Evolutionary conservation across 2,797 vertebrate species (phyloP).

Genomic region (Heterohyrax brucei): DNA sequence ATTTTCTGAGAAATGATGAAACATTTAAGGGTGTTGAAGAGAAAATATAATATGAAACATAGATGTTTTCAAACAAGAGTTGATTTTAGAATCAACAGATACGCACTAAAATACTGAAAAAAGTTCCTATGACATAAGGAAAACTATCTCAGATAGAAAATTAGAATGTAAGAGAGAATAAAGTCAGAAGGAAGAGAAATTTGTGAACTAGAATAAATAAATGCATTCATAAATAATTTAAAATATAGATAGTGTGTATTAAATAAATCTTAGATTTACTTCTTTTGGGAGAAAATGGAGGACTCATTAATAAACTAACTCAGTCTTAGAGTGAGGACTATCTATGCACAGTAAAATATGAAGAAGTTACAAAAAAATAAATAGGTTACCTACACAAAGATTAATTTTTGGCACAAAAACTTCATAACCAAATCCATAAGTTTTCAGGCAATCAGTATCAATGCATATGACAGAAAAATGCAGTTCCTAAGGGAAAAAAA

Average conservation of each 20-base stretch:
- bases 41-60: not conserved
- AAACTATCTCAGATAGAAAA: slow-evolving; percentile 4
- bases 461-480: not conserved
- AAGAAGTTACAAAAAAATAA: not conserved
- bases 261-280: not conserved
- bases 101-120: not conserved
- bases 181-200: not conserved
- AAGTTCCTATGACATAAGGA: not conserved
- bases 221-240: not conserved
- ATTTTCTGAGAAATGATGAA: not conserved
- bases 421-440: not conserved
- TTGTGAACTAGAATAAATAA: not conserved
- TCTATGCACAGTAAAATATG: not conserved
- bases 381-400: not conserved
- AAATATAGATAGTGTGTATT: not conserved
- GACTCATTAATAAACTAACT: not conserved
- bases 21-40: not conserved
- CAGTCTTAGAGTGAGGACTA: not conserved
- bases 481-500: not conserved
- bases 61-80: not conserved
- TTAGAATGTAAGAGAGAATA: not conserved
- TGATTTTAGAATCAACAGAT: not conserved
- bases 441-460: not conserved
- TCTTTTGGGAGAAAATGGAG: not conserved
- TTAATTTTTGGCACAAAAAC: not conserved